A percentile compares a stretch with the other conserved stretches of the same genome.
Conservation (phyloP, 2,797 vertebrate genomes). For the Pantherophis alleghaniensis region DNA sequence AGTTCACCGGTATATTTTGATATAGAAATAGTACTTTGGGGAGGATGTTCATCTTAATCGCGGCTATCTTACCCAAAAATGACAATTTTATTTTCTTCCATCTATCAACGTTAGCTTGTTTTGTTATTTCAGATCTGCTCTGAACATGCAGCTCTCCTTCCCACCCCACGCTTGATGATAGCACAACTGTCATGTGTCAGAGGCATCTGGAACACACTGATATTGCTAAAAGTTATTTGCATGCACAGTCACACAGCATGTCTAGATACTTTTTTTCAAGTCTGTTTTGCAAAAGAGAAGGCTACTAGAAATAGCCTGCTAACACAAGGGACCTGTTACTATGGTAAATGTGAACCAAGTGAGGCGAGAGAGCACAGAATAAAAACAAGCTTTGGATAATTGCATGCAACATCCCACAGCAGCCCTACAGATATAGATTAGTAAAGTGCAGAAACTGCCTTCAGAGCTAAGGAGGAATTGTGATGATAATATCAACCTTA, state of each 20-base stretch:
- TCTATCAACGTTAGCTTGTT: neutral
- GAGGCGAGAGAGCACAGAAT: neutral
- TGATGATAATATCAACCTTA: neutral
- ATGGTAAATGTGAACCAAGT: neutral
- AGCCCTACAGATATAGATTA: neutral
- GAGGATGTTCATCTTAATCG: too few relatives aligned
- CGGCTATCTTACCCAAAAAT: too few relatives aligned
- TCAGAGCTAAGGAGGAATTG: neutral
- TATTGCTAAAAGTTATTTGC: neutral
- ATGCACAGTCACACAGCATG: neutral
- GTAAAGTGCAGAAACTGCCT: neutral
- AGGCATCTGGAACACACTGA: neutral
- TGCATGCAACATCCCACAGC: neutral
- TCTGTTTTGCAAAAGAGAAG: constrained; percentile 16
- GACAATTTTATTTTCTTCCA: too few relatives aligned
- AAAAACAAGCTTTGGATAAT: neutral
- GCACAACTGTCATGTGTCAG: neutral
- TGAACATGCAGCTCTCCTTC: neutral
- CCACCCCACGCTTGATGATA: neutral
- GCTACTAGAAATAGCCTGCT: neutral
- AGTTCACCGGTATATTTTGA: too few relatives aligned
- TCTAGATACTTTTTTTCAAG: neutral
- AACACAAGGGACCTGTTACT: neutral
- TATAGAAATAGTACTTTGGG: too few relatives aligned
- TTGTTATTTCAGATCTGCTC: neutral